Base-by-base conservation (phyloP, 2,113 vertebrate genomes). In the Xerus inauris region DNA sequence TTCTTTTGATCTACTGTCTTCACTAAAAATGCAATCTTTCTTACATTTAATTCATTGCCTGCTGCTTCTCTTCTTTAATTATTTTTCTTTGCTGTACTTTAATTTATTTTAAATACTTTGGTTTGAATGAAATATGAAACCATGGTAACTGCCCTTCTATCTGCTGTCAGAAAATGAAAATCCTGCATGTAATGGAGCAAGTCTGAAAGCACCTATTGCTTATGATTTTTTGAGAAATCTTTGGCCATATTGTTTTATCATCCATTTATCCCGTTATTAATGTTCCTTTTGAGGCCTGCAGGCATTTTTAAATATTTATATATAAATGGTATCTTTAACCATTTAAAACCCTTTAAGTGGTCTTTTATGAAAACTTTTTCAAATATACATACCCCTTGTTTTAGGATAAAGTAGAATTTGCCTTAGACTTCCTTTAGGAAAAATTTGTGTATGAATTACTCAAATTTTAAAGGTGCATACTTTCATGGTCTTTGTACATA, bases 101-200 rank as follows among this genome's bases (percentile, higher is more conserved):
- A 69, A 93, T 54, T 89, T 24, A 75, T 69, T 92, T 42, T 86
- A 20, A 87, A 88, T 28, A 88, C 76, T 92, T 84, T 75, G 4
- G 1, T 79, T 87, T 94, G 62, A 65, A 19, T 93, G 54, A 93
- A 76, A 24, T 89, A 81, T 57, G 30, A 94, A 94, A 83, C 24
- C 38, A 38, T n/a, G 72, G 28, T 45, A 54, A 89, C 8, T 69
- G 73, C 11, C 6, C n/a, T 87, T 72, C 32, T 57, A 28, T 47
- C 22, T 85, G 47, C 17, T 90, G 12, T 28, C 26, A 14, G 2
- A 49, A 57, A 82, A 69, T 24, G 59, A 64, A 75, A 82, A 67
- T 82, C 35, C 28, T 92, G 35, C n/a, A 54, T 76, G 24, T 22
- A 19, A 73, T 73, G 40, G 19, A 35, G 83, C 19, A 94, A 65